phyloP scores from a whole-genome alignment of 2,113 vertebrate genomes.

The Macheiramphus alcinus region DNA sequence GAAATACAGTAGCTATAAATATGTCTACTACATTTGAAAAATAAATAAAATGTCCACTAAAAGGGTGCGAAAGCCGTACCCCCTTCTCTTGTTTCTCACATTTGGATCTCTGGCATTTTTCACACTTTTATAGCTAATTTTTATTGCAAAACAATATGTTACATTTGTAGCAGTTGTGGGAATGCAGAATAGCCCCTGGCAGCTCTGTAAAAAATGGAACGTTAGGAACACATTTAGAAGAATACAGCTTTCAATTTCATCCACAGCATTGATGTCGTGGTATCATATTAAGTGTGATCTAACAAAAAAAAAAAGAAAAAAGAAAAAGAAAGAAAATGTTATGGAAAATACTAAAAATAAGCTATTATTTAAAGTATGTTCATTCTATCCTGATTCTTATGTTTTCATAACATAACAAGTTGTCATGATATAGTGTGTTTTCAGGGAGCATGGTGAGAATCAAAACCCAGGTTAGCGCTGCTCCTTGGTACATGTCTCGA shows the following conservation, averaged over 20 bases:
- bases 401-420: background rate
- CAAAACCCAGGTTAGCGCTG: accelerated
- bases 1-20: constrained; percentile 80
- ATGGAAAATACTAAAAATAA: constrained; percentile 9
- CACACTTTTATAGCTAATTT: constrained; percentile 75
- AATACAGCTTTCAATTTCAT: constrained; percentile 62
- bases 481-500: background rate
- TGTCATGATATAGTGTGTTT: background rate
- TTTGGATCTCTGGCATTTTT: constrained; percentile 72
- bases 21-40: constrained; percentile 71
- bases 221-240: constrained; percentile 64
- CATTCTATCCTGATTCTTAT: background rate
- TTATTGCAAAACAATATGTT: constrained; percentile 74
- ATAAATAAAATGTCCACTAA: constrained; percentile 81
- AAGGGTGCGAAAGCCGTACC: constrained; percentile 63
- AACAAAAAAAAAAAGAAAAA: background rate
- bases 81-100: constrained; percentile 49
- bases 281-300: constrained; percentile 63
- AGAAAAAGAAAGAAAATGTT: background rate
- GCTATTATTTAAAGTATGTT: background rate
- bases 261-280: constrained; percentile 16
- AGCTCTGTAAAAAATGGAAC: constrained; percentile 59
- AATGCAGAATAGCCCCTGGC: constrained; percentile 61
- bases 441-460: background rate
- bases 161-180: constrained; percentile 65